Evolutionary conservation across 2,888 invertebrate genomes (phyloP).

Genomic region (Pyrgus malvae): DNA sequence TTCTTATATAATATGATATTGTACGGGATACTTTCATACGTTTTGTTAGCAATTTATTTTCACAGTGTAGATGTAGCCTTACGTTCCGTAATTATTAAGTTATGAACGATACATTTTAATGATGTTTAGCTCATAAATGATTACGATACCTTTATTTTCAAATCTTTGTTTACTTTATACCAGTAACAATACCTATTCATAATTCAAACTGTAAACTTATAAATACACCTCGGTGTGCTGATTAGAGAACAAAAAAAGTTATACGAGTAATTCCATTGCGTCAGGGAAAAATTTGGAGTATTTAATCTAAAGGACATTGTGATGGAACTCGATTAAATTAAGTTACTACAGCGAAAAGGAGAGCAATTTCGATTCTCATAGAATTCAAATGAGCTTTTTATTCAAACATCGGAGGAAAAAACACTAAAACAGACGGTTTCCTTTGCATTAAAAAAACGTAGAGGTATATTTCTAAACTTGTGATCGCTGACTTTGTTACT

Average conservation of each 20-base stretch:
- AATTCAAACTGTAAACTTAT: too few species aligned
- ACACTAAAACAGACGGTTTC: constrained; percentile 68
- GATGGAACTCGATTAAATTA: constrained; percentile 78
- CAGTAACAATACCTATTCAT: too few species aligned
- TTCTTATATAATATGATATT: too few species aligned
- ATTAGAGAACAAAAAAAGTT: background rate
- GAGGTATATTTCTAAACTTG: constrained; percentile 45
- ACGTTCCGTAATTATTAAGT: constrained; percentile 7
- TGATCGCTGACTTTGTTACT: constrained; percentile 44
- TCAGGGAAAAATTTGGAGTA: constrained; percentile 37
- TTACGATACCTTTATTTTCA: too few species aligned
- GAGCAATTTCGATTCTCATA: constrained; percentile 78
- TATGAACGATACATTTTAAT: constrained; percentile 10
- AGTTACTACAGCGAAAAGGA: constrained; percentile 76
- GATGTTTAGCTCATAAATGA: constrained; percentile 1
- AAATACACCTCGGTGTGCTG: too few species aligned
- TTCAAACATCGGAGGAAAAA: constrained; percentile 69
- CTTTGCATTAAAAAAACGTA: constrained; percentile 53
- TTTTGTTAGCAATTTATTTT: background rate
- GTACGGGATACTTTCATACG: too few species aligned
- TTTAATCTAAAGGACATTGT: constrained; percentile 68
- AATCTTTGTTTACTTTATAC: background rate
- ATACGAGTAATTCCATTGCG: constrained; percentile 10
- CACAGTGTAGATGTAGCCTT: background rate
- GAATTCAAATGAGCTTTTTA: constrained; percentile 81